Conservation (phyloP, 2,797 vertebrate genomes). For the Pseudomugil tenellus region DNA sequence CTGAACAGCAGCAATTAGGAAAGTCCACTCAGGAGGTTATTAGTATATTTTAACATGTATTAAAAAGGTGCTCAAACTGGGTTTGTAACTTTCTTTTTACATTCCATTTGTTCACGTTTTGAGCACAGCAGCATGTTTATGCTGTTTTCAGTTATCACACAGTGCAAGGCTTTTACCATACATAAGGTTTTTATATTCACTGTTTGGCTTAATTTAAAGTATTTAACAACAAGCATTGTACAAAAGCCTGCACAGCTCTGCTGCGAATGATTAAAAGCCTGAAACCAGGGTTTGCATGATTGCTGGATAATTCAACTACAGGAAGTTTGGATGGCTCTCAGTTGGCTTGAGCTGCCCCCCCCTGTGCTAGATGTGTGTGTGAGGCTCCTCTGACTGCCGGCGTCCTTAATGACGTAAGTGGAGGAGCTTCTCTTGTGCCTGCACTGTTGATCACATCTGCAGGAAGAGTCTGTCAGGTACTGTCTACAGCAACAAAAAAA, state of each 20-base stretch:
- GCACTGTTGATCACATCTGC: slow-evolving; percentile 75
- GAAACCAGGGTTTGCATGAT: slow-evolving; percentile 8
- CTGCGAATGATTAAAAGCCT: slow-evolving; percentile 33
- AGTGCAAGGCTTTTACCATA: slow-evolving; percentile 4
- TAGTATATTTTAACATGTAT: background rate
- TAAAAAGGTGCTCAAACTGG: background rate
- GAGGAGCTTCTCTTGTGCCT: slow-evolving; percentile 85
- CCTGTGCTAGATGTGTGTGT: slow-evolving; percentile 75
- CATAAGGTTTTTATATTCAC: slow-evolving; percentile 30
- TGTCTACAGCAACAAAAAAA: slow-evolving; percentile 86
- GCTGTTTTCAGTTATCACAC: slow-evolving; percentile 21
- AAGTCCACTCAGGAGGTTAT: background rate
- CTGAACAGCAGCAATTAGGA: background rate
- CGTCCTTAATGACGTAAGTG: slow-evolving; percentile 83
- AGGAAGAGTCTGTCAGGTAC: slow-evolving; percentile 73
- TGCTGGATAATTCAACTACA: slow-evolving; percentile 8
- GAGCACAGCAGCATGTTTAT: slow-evolving; percentile 22
- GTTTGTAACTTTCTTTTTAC: slow-evolving; percentile 4
- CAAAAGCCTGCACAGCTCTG: background rate
- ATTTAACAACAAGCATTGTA: slow-evolving; percentile 27
- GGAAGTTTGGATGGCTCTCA: slow-evolving; percentile 21
- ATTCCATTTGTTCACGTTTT: slow-evolving; percentile 14
- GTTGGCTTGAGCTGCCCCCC: slow-evolving; percentile 17
- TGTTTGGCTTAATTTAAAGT: slow-evolving; percentile 13
- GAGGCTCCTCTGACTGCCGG: slow-evolving; percentile 87